Evolutionary conservation across 2,888 invertebrate species (phyloP), one percentile per base, ranked within the genome.

Genomic region (Rhogogaster chlorosoma): DNA sequence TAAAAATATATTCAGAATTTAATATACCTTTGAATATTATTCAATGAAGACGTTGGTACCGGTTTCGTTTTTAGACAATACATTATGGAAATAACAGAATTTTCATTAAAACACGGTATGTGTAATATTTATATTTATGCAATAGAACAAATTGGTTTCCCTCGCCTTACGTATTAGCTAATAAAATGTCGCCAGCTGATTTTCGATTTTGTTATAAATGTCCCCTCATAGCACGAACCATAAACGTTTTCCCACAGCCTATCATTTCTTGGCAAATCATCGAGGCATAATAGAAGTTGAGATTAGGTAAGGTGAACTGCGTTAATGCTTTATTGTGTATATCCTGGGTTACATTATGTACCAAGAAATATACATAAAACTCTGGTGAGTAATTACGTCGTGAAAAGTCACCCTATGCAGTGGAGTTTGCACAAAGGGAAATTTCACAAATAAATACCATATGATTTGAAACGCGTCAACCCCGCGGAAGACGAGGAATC

Each of bases 391-490:
- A 73, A 73, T 42, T 73, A 36, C n/a, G 15, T 26, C 1, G 42
- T 22, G 42, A 42, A 9, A 42, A 42, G 4, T 3, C 4, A n/a
- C 38, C 38, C 71, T 12, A 9, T 38, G 10, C 22, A 22, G 71
- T 22, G 67, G n/a, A n/a, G 29, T 42, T 73, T 42, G 71, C 38
- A 42, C 71, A 22, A 73, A 73, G 71, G 71, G 5, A 18, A 70
- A 22, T 73, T 73, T 42, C 42, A n/a, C 71, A 73, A 73, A 3
- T 42, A n/a, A 73, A 73, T 42, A 12, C 42, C 42, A 73, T 73
- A 42, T 32, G 15, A 73, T 73, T 42, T 29, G 38, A 42, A 73
- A 73, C 71, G 71, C n/a, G 12, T 42, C 22, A 9, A 18, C 36
- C 71, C 22, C 71, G 53, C 7, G 71, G 42, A 42, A 73, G n/a